phyloP scores from a whole-genome alignment of 2,113 vertebrate genomes.

The Sciurus niger region DNA sequence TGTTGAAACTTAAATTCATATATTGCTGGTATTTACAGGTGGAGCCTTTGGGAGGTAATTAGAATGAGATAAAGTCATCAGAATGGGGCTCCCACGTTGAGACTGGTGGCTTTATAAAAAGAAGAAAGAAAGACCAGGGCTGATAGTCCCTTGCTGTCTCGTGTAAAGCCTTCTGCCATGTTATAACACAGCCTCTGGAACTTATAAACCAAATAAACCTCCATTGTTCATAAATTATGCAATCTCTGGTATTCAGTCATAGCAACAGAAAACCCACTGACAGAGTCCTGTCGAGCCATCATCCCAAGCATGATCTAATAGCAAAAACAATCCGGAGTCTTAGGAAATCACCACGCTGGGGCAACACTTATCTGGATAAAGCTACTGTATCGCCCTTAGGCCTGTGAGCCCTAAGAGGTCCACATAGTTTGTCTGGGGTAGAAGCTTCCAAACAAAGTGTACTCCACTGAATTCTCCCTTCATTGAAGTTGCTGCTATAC shows the following conservation, averaged over 20 bases:
- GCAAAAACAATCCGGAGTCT: neutral
- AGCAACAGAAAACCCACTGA: conserved; percentile 7
- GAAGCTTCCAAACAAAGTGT: neutral
- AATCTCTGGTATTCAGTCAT: neutral
- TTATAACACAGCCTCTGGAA: neutral
- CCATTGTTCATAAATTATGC: neutral
- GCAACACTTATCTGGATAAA: neutral
- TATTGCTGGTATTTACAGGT: neutral
- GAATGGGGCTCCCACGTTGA: neutral
- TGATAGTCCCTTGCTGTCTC: neutral
- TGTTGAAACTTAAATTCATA: neutral
- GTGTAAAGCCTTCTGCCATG: neutral
- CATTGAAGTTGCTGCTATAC: neutral
- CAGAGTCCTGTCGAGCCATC: neutral
- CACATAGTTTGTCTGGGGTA: neutral
- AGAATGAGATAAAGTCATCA: neutral
- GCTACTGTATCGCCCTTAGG: neutral
- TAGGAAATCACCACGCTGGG: neutral
- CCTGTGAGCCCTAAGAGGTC: neutral
- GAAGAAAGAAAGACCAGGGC: neutral
- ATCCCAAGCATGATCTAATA: neutral
- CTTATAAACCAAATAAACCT: neutral
- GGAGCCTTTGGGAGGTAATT: neutral
- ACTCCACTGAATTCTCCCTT: neutral
- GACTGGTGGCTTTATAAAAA: neutral